These are phyloP conservation scores for Peromyscus leucopus DNA, from an alignment of 2,113 vertebrate species.

Conservation along the genomic window DNA sequence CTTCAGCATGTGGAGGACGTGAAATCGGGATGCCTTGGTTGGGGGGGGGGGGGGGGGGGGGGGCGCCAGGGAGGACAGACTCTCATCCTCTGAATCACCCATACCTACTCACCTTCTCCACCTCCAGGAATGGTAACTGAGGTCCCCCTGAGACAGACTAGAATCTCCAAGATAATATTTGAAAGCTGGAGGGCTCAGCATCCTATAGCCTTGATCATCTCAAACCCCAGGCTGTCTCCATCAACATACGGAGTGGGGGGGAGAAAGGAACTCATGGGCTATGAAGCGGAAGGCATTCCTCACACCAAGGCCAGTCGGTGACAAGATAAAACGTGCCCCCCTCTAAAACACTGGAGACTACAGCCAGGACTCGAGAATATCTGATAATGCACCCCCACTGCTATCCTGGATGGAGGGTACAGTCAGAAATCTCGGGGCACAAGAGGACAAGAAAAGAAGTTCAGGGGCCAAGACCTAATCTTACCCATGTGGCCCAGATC, in stretches of 20 bases:
- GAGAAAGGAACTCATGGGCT: neutral
- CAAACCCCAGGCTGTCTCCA: neutral
- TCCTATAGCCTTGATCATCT: too few relatives aligned
- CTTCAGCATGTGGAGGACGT: neutral
- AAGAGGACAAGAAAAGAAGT: neutral
- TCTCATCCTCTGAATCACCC: neutral
- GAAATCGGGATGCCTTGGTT: neutral
- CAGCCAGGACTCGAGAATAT: neutral
- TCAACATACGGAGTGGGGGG: rapidly evolving
- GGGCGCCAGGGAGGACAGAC: neutral
- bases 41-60: neutral
- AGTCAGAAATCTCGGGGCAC: neutral
- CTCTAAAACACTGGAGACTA: neutral
- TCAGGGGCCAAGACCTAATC: neutral
- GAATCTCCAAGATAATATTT: neutral
- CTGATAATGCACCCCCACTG: neutral
- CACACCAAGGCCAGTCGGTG: neutral
- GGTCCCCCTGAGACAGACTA: neutral
- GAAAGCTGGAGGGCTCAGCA: neutral
- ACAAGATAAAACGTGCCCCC: neutral
- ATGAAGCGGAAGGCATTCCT: neutral
- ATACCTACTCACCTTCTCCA: neutral
- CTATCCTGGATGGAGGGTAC: neutral
- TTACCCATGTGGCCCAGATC: neutral
- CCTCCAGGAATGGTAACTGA: neutral